These are phyloP conservation scores for Etheostoma nigrum DNA, from an alignment of 2,797 vertebrate genomes.

Conservation along the genomic window DNA sequence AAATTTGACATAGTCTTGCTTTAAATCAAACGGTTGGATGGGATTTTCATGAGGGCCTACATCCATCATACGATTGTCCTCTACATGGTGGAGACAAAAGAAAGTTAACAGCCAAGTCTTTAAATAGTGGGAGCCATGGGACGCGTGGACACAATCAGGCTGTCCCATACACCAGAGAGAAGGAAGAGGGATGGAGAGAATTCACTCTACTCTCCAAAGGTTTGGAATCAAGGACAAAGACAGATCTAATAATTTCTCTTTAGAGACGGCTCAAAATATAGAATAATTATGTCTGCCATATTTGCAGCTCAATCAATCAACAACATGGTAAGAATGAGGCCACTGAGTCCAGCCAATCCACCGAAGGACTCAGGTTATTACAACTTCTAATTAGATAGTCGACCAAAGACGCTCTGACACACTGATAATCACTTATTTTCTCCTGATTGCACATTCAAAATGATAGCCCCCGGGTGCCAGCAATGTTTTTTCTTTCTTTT, in stretches of 20 bases:
- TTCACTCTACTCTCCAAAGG: conserved; percentile 77
- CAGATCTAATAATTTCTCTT: conserved; percentile 86
- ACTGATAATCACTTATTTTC: conserved; percentile 71
- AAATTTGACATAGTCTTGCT: conserved; percentile 8
- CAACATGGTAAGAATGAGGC: conserved; percentile 80
- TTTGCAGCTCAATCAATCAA: conserved; percentile 86
- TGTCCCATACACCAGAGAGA: conserved; percentile 81
- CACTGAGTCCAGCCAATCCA: conserved; percentile 74
- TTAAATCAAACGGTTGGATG: conserved; percentile 3
- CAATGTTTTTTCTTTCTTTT: conserved; percentile 13
- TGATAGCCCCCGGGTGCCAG: conserved; percentile 23
- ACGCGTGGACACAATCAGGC: conserved; percentile 84
- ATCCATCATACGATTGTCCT: conserved; percentile 62
- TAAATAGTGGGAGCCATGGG: conserved; percentile 83
- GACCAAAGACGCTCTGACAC: conserved; percentile 41
- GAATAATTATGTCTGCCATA: conserved; percentile 84
- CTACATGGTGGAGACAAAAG: conserved; percentile 72
- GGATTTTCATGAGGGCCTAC: conserved; percentile 41
- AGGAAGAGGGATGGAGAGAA: conserved; percentile 66
- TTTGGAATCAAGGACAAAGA: conserved; percentile 83
- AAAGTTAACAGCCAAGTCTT: conserved; percentile 80
- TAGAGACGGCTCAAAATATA: conserved; percentile 83
- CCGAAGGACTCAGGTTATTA: conserved; percentile 80
- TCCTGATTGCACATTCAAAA: conserved; percentile 51
- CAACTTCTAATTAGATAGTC: conserved; percentile 76